Evolutionary conservation across 2,888 invertebrate genomes (phyloP), one percentile per base, ranked within the genome.

Genomic region (Syrista parreyssii): DNA sequence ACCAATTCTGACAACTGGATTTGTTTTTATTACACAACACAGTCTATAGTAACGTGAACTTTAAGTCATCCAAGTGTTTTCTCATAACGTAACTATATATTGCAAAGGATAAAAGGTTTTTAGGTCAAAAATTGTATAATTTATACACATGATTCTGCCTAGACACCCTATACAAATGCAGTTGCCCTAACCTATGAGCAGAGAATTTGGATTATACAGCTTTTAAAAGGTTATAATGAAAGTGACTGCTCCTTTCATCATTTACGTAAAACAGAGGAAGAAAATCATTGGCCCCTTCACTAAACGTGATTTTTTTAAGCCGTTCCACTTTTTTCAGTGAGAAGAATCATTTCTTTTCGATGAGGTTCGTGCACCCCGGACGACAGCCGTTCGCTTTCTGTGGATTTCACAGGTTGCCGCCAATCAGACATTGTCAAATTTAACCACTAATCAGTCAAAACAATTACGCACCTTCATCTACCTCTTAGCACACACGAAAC

Each of bases 391-490:
- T 40, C 36, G 76, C 75, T 71, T 71, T 74, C 34, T 76, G 73
- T 71, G 68, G 68, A 75, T 75, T 72, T 78, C 36, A 31, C 23
- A 33, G n/a, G 33, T 34, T 31, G 30, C 35, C n/a, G 12, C 15
- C 71, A 30, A 30, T 15, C 11, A 11, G 73, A 68, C 32, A 73
- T 75, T 79, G 82, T 79, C 32, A 75, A 76, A 77, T 74, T 75
- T 69, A 73, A 40, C 75, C 72, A 74, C 74, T 71, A 73, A 75
- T 80, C 71, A 76, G 75, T 79, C 78, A 84, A 76, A 80, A 81
- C 82, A 74, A 76, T 83, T 88, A 90, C 91, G 86, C 92, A 94
- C 94, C 94, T 94, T 94, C 94, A 94, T 94, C 94, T 94, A 94
- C 94, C 93, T 94, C 94, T 93, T 85, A 88, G 86, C 89, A 85